Evolutionary conservation across 1,140 invertebrate species (phyloP).

Genomic region (Sminthurides bifidus): DNA sequence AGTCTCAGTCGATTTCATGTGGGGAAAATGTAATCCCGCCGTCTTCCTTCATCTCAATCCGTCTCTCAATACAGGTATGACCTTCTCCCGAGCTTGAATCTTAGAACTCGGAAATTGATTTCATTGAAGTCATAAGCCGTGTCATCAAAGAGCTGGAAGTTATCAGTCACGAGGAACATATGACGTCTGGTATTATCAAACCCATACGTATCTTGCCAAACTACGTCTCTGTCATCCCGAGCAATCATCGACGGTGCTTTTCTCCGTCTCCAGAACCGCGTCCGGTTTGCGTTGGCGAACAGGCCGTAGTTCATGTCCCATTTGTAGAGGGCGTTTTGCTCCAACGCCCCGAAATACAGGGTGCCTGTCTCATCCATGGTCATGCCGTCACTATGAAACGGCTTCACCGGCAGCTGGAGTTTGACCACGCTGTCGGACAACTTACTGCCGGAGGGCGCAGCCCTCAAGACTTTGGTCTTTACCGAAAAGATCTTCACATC

Average conservation of each 20-base stretch:
- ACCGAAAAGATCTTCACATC: background rate
- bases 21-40: too few species aligned
- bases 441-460: constrained; percentile 43
- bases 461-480: background rate
- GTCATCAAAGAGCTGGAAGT: constrained; percentile 49
- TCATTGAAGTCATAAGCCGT: constrained; percentile 40
- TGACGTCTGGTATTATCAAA: constrained; percentile 52
- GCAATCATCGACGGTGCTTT: constrained; percentile 39
- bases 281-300: background rate
- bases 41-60: too few species aligned
- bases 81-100: constrained; percentile 43
- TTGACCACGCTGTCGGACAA: background rate
- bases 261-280: background rate
- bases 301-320: constrained; percentile 45
- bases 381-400: constrained; percentile 51
- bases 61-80: constrained; percentile 47
- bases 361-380: constrained; percentile 51
- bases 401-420: background rate
- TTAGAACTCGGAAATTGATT: constrained; percentile 49
- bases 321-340: constrained; percentile 49
- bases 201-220: constrained; percentile 58
- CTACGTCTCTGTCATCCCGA: constrained; percentile 48
- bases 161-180: constrained; percentile 52
- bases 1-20: too few species aligned
- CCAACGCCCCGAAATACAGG: constrained; percentile 52